These are phyloP conservation scores for Alethe castanea DNA, from an alignment of 2,113 vertebrate genomes.

Conservation along the genomic window DNA sequence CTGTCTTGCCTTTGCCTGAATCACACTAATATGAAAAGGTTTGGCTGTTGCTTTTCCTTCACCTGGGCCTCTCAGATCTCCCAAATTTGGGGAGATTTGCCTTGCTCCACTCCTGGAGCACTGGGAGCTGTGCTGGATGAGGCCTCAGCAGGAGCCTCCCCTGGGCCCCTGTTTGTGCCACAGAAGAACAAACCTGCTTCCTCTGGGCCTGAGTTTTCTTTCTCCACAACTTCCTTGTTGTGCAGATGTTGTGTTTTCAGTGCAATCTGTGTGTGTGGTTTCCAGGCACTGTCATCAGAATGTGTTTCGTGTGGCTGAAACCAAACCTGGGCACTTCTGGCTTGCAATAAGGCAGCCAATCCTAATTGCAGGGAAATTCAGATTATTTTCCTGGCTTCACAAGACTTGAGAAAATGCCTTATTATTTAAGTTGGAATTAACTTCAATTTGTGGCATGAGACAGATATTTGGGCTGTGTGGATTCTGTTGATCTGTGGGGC, in stretches of 20 bases:
- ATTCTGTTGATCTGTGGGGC: not conserved
- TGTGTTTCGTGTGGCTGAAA: not conserved
- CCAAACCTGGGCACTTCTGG: not conserved
- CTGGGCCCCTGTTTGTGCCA: accelerated
- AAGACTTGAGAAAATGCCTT: not conserved
- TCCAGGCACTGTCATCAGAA: not conserved
- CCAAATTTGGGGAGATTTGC: accelerated
- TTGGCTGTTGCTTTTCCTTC: not conserved
- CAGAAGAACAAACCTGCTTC: not conserved
- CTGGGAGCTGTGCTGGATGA: accelerated
- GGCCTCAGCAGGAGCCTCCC: not conserved
- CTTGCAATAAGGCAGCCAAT: not conserved
- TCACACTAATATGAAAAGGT: accelerated
- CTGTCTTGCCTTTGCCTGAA: not conserved
- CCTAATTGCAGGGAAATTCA: not conserved
- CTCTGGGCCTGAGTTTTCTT: not conserved
- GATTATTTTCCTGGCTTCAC: not conserved
- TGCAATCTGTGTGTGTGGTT: not conserved
- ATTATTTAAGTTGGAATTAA: not conserved
- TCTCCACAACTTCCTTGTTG: not conserved
- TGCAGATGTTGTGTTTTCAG: not conserved
- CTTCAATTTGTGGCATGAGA: not conserved
- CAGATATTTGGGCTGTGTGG: accelerated
- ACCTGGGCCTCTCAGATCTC: not conserved
- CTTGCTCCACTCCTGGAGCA: accelerated